These are phyloP conservation scores for Miichthys miiuy DNA, from an alignment of 2,797 vertebrate species.

Conservation along the genomic window DNA sequence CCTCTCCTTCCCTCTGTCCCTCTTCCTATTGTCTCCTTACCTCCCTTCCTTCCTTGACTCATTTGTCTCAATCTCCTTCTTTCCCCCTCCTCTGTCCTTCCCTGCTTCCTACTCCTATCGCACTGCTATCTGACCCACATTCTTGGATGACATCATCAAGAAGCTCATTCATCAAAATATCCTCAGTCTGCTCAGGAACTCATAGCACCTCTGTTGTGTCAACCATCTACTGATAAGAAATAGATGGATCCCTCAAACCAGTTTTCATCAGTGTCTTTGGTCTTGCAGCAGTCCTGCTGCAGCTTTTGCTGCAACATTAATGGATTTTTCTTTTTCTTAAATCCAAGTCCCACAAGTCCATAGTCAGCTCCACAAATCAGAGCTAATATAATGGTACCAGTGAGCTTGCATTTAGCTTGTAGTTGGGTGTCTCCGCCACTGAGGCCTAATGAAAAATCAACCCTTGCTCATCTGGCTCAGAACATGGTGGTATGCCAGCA, in stretches of 20 bases:
- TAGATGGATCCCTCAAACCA: neutral
- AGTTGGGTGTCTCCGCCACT: neutral
- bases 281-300: neutral
- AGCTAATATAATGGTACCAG: neutral
- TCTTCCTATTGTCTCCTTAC: neutral
- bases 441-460: neutral
- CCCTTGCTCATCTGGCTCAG: neutral
- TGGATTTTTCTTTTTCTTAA: neutral
- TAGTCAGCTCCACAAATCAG: neutral
- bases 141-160: constrained; percentile 50
- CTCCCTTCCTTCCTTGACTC: constrained; percentile 6
- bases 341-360: neutral
- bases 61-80: constrained; percentile 12
- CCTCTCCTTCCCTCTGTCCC: neutral
- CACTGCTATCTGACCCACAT: constrained; percentile 43
- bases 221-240: neutral
- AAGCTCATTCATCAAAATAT: constrained; percentile 45
- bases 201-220: neutral
- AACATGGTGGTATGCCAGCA: neutral
- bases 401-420: constrained; percentile 1
- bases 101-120: neutral
- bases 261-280: neutral
- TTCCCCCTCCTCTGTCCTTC: neutral
- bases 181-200: constrained; percentile 13
- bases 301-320: constrained; percentile 3